These are phyloP conservation scores for Eudyptes chrysolophus DNA, from an alignment of 2,113 vertebrate species.

Conservation along the genomic window DNA sequence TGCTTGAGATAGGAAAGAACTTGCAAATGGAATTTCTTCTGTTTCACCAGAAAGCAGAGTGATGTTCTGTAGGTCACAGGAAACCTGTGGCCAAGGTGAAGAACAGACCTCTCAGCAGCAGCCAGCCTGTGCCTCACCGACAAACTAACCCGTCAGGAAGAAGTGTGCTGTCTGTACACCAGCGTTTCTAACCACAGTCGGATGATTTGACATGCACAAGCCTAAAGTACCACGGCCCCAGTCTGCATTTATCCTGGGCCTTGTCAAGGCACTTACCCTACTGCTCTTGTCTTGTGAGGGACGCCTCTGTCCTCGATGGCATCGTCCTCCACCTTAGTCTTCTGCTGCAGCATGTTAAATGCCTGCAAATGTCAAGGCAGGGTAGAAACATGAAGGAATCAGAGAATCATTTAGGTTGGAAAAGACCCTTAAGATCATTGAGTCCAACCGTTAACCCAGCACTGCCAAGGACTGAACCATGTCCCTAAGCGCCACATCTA, in stretches of 20 bases:
- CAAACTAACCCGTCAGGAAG: not conserved
- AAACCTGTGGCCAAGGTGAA: not conserved
- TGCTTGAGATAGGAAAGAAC: not conserved
- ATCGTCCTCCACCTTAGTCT: not conserved
- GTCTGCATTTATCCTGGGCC: not conserved
- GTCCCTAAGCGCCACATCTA: not conserved
- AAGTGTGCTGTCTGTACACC: not conserved
- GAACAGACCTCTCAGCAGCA: not conserved
- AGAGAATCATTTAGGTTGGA: not conserved
- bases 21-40: not conserved
- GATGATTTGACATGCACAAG: not conserved
- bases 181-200: not conserved
- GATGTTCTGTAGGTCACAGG: not conserved
- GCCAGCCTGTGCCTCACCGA: not conserved
- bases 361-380: not conserved
- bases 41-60: not conserved
- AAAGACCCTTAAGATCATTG: not conserved
- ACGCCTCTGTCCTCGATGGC: not conserved
- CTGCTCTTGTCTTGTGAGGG: not conserved
- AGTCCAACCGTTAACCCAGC: not conserved
- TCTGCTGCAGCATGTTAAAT: not conserved
- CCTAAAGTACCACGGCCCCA: accelerated
- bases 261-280: not conserved
- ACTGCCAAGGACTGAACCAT: not conserved
- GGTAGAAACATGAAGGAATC: not conserved